A percentile compares a stretch with the other conserved stretches of the same genome.
Evolutionary conservation across 2,113 vertebrate genomes (phyloP).

Genomic region (Dasyprocta punctata): DNA sequence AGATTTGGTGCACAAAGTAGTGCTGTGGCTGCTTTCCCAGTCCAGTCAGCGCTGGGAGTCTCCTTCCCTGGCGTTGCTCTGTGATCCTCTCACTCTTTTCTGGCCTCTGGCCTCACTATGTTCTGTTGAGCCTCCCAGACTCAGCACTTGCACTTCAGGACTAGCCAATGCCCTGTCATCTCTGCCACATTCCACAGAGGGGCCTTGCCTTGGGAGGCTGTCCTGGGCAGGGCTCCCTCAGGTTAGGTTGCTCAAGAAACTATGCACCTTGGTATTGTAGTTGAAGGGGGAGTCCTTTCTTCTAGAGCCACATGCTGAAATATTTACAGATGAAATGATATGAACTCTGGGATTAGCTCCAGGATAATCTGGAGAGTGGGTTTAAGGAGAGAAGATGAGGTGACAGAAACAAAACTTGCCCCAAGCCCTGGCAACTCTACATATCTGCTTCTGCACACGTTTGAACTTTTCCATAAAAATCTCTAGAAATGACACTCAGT

Average conservation of each 20-base stretch:
- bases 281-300: not conserved
- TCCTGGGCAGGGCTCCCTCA: not conserved
- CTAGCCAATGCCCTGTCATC: rapidly evolving
- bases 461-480: conserved; percentile 4
- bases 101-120: not conserved
- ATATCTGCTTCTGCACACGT: not conserved
- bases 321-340: not conserved
- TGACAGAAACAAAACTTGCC: not conserved
- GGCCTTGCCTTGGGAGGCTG: not conserved
- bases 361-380: not conserved
- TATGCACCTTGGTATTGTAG: rapidly evolving
- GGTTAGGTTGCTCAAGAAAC: not conserved
- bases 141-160: not conserved
- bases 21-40: not conserved
- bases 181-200: not conserved
- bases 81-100: not conserved
- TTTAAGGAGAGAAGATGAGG: not conserved
- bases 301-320: not conserved
- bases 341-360: not conserved
- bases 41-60: not conserved
- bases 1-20: not conserved
- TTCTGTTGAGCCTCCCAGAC: not conserved
- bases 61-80: not conserved
- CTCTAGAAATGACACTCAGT: not conserved
- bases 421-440: not conserved